These are phyloP conservation scores for Drosophila bipectinata DNA, from an alignment of 1,140 invertebrate species.

Conservation along the genomic window DNA sequence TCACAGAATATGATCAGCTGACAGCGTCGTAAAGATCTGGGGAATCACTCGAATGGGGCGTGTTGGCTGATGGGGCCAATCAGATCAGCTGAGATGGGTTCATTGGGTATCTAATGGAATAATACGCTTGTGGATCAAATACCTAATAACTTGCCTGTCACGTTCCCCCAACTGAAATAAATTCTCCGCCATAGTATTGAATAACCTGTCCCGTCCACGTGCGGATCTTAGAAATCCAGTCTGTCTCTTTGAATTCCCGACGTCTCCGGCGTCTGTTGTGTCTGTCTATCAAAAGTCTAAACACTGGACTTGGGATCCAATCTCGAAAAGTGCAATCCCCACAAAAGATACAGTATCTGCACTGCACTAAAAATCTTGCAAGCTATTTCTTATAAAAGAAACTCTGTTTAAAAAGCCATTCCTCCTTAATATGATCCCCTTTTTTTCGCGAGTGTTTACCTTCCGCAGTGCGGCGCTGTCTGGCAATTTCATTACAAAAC, in stretches of 20 bases:
- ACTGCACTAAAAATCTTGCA: neutral
- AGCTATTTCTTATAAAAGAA: neutral
- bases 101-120: constrained; percentile 12
- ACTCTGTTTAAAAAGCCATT: neutral
- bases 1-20: constrained; percentile 17
- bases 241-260: neutral
- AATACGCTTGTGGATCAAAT: neutral
- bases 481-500: constrained; percentile 28
- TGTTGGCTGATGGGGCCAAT: too few relatives aligned
- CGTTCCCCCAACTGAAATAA: neutral
- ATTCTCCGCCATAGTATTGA: neutral
- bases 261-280: constrained; percentile 28
- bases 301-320: constrained; percentile 15
- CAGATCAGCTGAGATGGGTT: constrained; percentile 35
- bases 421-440: neutral
- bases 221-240: constrained; percentile 24
- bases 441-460: constrained; percentile 9
- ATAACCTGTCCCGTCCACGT: constrained; percentile 32
- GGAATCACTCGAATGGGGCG: constrained; percentile 28
- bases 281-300: constrained; percentile 32
- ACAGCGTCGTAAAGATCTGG: constrained; percentile 11
- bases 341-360: constrained; percentile 45
- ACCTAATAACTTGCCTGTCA: constrained; percentile 5
- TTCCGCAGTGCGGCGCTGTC: constrained; percentile 29
- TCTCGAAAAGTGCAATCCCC: constrained; percentile 28